Base-by-base conservation (phyloP, 1,140 invertebrate genomes). In the Danaus plexippus region DNA sequence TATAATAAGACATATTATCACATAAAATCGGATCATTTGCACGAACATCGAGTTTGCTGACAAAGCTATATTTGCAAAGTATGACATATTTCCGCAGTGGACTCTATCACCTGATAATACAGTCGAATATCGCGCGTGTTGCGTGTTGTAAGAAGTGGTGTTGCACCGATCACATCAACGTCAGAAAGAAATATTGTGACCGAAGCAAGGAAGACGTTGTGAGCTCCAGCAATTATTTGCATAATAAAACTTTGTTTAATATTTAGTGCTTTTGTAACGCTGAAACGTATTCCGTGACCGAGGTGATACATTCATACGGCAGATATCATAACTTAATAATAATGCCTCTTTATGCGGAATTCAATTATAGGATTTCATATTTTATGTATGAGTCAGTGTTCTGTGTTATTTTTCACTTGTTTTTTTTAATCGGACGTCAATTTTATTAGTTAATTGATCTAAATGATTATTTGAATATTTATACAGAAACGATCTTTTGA, bases 171-270 rank as follows among this genome's bases (percentile, higher is more conserved):
- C 66, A 63, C 66, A 68, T 71, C 69, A 71, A 71, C 59, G 69
- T 71, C 69, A 68, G 61, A 71, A 66, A 71, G 69, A 71, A 71
- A 64, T 71, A 71, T 67, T 62, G 69, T 71, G 63, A 66, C 69
- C 66, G 60, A 59, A 66, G 57, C 59, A 63, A 66, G 59, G 61
- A 68, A 69, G 66, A 69, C 57, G 64, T 59, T 64, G 56, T 53
- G 52, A 54, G 45, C 49, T 61, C 65, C 55, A 67, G 66, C 69
- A 66, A 66, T 68, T 71, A 71, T 71, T 68, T 71, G 69, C 66
- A 70, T 67, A 69, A 69, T 69, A 68, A 68, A 71, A 71, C 63
- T 65, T 65, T 62, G 59, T 66, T 61, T 68, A 71, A 71, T 71
- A 71, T 71, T 68, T 64, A 68, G 63, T 63, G 55, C 44, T 49